A percentile compares a stretch with the other conserved stretches of the same genome.
phyloP scores from a whole-genome alignment of 2,113 vertebrate species.

The Thymallus thymallus region DNA sequence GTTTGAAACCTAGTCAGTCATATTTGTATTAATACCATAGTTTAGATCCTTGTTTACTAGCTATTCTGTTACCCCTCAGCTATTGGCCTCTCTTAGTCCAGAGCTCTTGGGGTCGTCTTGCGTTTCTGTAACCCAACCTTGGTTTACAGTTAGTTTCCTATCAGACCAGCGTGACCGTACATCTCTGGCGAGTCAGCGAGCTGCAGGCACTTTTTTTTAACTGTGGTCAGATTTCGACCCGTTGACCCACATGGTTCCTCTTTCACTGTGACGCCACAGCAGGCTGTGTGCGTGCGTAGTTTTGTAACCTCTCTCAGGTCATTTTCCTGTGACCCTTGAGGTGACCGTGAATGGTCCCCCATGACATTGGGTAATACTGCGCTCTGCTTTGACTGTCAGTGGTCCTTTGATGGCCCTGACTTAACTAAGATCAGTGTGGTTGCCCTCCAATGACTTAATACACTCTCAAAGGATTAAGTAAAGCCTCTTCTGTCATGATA shows the following conservation, averaged over 20 bases:
- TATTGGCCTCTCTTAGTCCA: not conserved
- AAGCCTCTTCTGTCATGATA: not conserved
- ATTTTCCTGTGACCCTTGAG: not conserved
- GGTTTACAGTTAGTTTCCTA: constrained; percentile 42
- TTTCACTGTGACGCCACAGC: constrained; percentile 18
- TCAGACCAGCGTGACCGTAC: constrained; percentile 15
- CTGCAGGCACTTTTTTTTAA: not conserved
- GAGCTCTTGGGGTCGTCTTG: constrained; percentile 27
- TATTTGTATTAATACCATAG: too few species aligned
- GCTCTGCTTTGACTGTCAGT: not conserved
- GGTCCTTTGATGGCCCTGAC: not conserved
- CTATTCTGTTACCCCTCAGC: not conserved
- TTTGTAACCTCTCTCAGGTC: not conserved
- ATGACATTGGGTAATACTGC: not conserved
- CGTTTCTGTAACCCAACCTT: constrained; percentile 28
- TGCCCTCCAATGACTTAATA: not conserved
- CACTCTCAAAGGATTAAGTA: not conserved
- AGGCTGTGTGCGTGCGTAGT: constrained; percentile 3
- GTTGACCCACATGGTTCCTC: constrained; percentile 24
- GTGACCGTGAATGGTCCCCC: not conserved
- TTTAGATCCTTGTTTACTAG: not conserved
- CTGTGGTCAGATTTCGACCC: constrained; percentile 39
- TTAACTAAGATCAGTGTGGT: too few species aligned
- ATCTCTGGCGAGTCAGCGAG: not conserved
- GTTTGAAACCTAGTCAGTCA: too few species aligned